Evolutionary conservation across 1,140 invertebrate species (phyloP).

Genomic region (Asobara japonica): DNA sequence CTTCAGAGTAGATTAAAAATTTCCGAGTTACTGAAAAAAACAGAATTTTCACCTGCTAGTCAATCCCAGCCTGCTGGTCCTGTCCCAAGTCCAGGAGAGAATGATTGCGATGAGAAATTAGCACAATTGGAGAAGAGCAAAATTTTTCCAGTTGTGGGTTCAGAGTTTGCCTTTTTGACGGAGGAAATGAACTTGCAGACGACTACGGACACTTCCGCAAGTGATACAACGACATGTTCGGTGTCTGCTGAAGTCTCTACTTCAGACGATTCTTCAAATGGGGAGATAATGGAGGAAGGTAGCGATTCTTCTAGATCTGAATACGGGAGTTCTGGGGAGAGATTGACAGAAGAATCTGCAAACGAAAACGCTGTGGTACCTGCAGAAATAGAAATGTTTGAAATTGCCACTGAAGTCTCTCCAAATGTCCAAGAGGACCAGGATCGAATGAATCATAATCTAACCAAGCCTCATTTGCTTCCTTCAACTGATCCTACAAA

Average conservation of each 20-base stretch:
- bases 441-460: too few species aligned
- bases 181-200: background rate
- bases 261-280: background rate
- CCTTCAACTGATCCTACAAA: too few species aligned
- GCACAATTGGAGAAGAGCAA: background rate
- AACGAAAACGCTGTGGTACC: too few species aligned
- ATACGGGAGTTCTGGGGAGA: background rate
- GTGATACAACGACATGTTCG: background rate
- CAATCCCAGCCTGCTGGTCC: too few species aligned
- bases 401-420: too few species aligned
- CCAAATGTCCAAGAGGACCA: too few species aligned
- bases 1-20: background rate
- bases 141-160: background rate
- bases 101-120: too few species aligned
- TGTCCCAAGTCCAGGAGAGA: too few species aligned
- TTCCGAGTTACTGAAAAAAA: background rate
- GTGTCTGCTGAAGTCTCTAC: background rate
- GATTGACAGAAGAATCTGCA: background rate
- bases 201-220: background rate
- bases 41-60: too few species aligned
- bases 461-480: too few species aligned
- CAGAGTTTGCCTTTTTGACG: background rate
- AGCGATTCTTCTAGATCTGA: background rate
- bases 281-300: background rate
- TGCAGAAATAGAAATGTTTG: too few species aligned